Conservation (phyloP, 2,797 vertebrate genomes). For the Avahi laniger region DNA sequence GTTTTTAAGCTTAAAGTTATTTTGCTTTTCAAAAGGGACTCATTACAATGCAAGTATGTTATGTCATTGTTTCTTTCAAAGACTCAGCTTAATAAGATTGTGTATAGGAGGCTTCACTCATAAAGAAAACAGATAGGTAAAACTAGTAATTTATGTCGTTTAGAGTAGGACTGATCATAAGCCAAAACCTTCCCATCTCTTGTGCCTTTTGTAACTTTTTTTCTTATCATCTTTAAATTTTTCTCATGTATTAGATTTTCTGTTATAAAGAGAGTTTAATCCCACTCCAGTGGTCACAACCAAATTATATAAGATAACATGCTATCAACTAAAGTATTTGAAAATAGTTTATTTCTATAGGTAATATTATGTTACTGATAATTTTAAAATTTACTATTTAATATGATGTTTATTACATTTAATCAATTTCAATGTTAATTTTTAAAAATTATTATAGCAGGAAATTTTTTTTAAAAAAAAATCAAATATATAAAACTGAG, state of each 20-base stretch:
- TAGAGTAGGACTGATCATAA: conserved; percentile 58
- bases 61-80: conserved; percentile 57
- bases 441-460: background rate
- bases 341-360: background rate
- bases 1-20: conserved; percentile 77
- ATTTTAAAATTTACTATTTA: background rate
- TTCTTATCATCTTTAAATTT: background rate
- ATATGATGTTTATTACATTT: background rate
- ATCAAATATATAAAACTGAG: background rate
- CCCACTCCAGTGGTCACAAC: background rate
- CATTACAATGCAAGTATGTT: conserved; percentile 61
- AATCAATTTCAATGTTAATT: background rate
- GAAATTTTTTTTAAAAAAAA: background rate
- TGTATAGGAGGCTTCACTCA: conserved; percentile 67
- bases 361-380: background rate
- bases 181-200: background rate
- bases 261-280: conserved; percentile 13
- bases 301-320: background rate
- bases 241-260: background rate
- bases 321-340: background rate
- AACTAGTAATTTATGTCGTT: conserved; percentile 64
- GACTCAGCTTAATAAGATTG: conserved; percentile 53
- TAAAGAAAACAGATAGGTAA: conserved; percentile 72
- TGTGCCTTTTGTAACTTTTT: background rate
- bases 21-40: conserved; percentile 67